phyloP scores from a whole-genome alignment of 2,113 vertebrate species.

The Pampusana beccarii region DNA sequence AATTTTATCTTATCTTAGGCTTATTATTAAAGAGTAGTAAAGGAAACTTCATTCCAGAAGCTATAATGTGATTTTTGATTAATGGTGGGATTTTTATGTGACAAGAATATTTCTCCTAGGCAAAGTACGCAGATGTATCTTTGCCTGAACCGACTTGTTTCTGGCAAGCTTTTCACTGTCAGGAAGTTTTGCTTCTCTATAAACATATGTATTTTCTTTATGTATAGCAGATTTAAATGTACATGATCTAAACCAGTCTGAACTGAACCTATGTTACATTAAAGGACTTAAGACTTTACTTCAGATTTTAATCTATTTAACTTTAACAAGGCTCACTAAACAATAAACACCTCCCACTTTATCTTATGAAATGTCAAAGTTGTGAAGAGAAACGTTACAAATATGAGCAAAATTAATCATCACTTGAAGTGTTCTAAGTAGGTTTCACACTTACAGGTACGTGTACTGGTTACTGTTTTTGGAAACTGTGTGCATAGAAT shows the following conservation, averaged over 20 bases:
- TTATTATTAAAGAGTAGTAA: slow-evolving; percentile 81
- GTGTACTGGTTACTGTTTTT: neutral
- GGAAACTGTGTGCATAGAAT: neutral
- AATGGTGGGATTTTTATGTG: slow-evolving; percentile 83
- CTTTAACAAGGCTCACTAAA: neutral
- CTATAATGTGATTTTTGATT: slow-evolving; percentile 87
- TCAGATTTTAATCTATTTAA: slow-evolving; percentile 25
- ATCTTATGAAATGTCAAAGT: neutral
- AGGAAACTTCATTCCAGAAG: slow-evolving; percentile 82
- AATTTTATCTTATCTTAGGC: slow-evolving; percentile 84
- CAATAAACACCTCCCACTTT: slow-evolving; percentile 11
- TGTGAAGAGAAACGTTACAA: slow-evolving; percentile 16
- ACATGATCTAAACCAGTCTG: neutral
- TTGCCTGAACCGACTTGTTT: slow-evolving; percentile 75
- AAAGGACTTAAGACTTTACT: neutral
- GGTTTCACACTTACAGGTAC: neutral
- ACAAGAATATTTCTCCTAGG: slow-evolving; percentile 84
- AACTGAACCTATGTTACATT: neutral
- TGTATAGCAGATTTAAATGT: neutral
- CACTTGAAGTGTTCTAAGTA: neutral
- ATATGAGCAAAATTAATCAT: slow-evolving; percentile 4
- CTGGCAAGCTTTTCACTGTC: slow-evolving; percentile 49
- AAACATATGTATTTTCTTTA: slow-evolving; percentile 24
- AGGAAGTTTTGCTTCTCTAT: slow-evolving; percentile 24
- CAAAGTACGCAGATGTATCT: slow-evolving; percentile 65